These are phyloP conservation scores for Ganaspis brasiliensis DNA, from an alignment of 2,888 invertebrate genomes.

Conservation along the genomic window DNA sequence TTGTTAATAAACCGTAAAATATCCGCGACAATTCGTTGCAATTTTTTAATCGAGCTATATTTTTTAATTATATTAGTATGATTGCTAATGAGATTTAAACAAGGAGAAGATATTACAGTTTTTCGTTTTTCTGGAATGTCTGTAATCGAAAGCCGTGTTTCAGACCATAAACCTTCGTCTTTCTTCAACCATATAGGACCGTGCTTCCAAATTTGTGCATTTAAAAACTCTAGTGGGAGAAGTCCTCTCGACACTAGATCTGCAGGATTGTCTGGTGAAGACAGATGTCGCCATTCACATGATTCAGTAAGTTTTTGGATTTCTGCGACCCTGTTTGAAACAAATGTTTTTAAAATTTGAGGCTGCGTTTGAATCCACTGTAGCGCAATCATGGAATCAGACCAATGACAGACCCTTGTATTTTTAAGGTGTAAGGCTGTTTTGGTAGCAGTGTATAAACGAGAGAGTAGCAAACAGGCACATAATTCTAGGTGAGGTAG, in stretches of 20 bases:
- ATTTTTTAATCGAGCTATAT: conserved; percentile 29
- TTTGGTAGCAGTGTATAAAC: neutral
- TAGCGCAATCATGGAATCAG: neutral
- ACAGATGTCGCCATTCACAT: conserved; percentile 24
- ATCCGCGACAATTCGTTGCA: conserved; percentile 25
- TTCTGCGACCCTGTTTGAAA: conserved; percentile 42
- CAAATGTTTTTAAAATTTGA: conserved; percentile 43
- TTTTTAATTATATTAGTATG: conserved; percentile 3
- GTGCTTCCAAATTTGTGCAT: conserved; percentile 15
- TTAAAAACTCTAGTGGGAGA: conserved; percentile 25
- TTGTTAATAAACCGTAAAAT: conserved; percentile 32
- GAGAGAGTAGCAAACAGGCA: conserved; percentile 49
- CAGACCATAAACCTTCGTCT: conserved; percentile 30
- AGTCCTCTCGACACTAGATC: conserved; percentile 43
- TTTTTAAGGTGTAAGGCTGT: no score
- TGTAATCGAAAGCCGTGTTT: no score
- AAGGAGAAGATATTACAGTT: neutral
- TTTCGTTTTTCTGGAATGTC: conserved; percentile 20
- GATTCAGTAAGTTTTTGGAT: conserved; percentile 21
- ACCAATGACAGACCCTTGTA: neutral
- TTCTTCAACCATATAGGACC: conserved; percentile 40
- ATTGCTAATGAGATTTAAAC: neutral
- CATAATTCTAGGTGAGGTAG: conserved; percentile 54
- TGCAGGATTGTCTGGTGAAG: conserved; percentile 21
- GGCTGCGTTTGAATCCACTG: conserved; percentile 45